These are phyloP conservation scores for Pterostichus niger DNA, from an alignment of 2,888 invertebrate genomes.

Conservation along the genomic window DNA sequence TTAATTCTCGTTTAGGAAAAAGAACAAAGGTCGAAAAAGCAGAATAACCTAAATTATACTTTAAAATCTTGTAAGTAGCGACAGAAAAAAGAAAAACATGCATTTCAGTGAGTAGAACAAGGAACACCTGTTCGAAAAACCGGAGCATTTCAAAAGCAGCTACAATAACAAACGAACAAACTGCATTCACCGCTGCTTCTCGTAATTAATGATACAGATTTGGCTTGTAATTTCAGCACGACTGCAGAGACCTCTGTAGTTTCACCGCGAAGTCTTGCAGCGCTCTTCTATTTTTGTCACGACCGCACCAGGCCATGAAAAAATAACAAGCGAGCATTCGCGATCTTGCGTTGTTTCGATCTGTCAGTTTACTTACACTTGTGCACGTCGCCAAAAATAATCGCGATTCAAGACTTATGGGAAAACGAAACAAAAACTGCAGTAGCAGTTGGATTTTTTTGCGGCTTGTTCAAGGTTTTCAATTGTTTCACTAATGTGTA, in stretches of 20 bases:
- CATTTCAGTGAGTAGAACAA: conserved; percentile 2
- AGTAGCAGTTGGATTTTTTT: not conserved
- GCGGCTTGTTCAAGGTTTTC: conserved; percentile 18
- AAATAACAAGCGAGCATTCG: conserved; percentile 53
- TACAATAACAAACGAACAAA: conserved; percentile 21
- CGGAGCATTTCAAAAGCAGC: conserved; percentile 19
- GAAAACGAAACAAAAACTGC: conserved; percentile 18
- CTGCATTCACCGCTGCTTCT: conserved; percentile 8
- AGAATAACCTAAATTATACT: conserved; percentile 22
- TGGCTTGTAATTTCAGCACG: conserved; percentile 52
- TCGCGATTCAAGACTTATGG: conserved; percentile 46
- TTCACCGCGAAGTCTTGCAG: conserved; percentile 21
- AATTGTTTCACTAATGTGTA: conserved; percentile 18
- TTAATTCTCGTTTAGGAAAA: conserved; percentile 11
- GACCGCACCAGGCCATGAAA: conserved; percentile 62
- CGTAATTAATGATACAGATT: conserved; percentile 52
- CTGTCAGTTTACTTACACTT: conserved; percentile 30
- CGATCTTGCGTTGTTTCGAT: conserved; percentile 36
- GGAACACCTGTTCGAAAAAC: conserved; percentile 16
- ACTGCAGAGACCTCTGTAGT: conserved; percentile 27
- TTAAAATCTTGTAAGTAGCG: conserved; percentile 10
- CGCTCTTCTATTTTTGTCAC: conserved; percentile 64
- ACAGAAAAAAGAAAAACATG: not conserved
- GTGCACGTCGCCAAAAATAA: conserved; percentile 52
- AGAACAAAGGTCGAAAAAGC: not conserved